Conservation (phyloP, 2,113 vertebrate species). For the Nannospalax galili region DNA sequence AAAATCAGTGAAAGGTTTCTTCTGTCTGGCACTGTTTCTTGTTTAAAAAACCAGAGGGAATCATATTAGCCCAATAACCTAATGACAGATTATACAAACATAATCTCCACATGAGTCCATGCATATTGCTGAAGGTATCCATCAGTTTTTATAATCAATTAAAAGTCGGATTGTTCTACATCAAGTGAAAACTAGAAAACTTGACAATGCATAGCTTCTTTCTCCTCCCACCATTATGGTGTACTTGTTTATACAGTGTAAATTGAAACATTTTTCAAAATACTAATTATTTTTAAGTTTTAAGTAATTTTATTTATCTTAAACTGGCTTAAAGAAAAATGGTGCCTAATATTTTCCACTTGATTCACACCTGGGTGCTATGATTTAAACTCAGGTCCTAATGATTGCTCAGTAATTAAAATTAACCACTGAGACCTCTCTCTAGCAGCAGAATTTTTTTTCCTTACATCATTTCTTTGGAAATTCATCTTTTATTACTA, state of each 20-base stretch:
- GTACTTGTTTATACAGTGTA: background rate
- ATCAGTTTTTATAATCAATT: background rate
- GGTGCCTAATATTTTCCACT: background rate
- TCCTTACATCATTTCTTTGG: background rate
- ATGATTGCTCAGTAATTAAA: background rate
- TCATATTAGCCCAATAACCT: no score
- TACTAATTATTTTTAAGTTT: background rate
- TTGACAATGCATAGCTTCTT: background rate
- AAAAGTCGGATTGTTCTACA: background rate
- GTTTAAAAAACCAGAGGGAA: no score
- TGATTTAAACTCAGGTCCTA: no score
- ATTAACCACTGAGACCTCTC: background rate
- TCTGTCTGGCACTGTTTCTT: no score
- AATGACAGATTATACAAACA: no score
- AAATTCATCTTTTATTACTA: background rate
- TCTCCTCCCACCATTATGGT: background rate
- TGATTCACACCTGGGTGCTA: background rate
- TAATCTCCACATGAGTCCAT: no score
- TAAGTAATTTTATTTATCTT: background rate
- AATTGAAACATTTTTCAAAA: background rate
- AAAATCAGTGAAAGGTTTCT: no score
- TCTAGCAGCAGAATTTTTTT: background rate
- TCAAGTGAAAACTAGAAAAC: background rate
- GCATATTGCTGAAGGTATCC: no score
- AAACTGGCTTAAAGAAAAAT: background rate